Evolutionary conservation across 1,140 invertebrate genomes (phyloP), one percentile per base, ranked within the genome.

Genomic region (Drosophila sturtevanti): DNA sequence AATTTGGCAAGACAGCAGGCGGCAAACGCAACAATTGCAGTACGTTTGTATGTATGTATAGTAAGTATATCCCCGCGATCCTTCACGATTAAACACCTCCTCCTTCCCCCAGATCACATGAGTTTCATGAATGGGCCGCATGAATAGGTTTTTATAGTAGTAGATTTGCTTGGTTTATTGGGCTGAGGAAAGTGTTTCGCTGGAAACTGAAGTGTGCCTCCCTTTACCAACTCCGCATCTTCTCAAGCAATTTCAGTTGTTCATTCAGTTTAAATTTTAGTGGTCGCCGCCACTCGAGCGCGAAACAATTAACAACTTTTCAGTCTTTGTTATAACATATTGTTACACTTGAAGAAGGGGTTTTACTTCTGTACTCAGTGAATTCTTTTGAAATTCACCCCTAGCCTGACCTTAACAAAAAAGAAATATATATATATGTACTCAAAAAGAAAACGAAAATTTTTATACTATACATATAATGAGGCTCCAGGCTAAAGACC

Each of bases 241-340:
- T 68, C 37, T 35, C 54, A 14, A 24, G 18, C 58, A 16, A 37
- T 37, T 64, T 48, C 41, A 48, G 41, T 48, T 48, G 41, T 48
- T 48, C 41, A 48, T 48, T 48, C 41, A 44, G 41, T 56, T 11
- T 31, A 31, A 31, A 31, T 6, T 31, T 31, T 63, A 54, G 34
- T 24, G n/a, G 34, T 18, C 22, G 41, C 34, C 56, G 65, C 63
- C 75, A 89, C 82, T 87, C 82, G 82, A 87, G 72, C 79, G 68
- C 79, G 68, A 87, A 89, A 89, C 84, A 89, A 89, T 89, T 89
- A 89, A 84, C 84, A 89, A 89, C 79, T 89, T 89, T 77, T 38
- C 64, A 59, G 12, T 48, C 59, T 24, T 38, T 31, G 79, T 81
- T 86, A 81, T 81, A 65, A 65, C 77, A 81, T 63, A 37, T 63